Evolutionary conservation across 2,113 vertebrate genomes (phyloP).

Genomic region (Campylomormyrus tamandua): DNA sequence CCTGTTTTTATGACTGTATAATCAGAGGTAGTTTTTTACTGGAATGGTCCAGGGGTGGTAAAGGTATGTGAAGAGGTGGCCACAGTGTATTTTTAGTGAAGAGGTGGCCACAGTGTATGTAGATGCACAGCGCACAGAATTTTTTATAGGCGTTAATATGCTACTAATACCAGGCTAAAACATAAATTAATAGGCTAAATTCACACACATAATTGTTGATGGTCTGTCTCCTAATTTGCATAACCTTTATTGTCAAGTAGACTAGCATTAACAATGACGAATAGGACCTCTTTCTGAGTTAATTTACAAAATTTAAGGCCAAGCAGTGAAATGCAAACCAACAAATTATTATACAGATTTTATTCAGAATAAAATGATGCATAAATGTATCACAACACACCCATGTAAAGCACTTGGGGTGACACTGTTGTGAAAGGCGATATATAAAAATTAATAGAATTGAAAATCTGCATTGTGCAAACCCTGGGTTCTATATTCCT

Average conservation of each 20-base stretch:
- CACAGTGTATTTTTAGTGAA: neutral
- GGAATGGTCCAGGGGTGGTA: neutral
- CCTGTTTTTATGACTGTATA: neutral
- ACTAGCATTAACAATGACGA: neutral
- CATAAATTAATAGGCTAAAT: neutral
- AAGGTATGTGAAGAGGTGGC: neutral
- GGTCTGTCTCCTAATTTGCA: neutral
- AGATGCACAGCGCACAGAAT: neutral
- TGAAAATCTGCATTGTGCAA: neutral
- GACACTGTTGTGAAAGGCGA: neutral
- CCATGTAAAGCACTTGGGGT: neutral
- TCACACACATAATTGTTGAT: neutral
- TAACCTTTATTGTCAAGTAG: neutral
- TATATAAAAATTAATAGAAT: neutral
- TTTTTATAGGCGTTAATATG: neutral
- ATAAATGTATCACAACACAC: neutral
- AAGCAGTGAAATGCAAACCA: neutral
- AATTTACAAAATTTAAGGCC: neutral
- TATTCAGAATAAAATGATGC: neutral
- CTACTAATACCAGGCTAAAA: neutral
- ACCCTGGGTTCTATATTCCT: neutral
- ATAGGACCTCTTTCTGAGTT: neutral
- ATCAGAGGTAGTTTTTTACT: neutral
- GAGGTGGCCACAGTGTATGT: neutral
- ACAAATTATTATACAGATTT: neutral